Conservation (phyloP, 2,113 vertebrate species). For the Pampusana beccarii region DNA sequence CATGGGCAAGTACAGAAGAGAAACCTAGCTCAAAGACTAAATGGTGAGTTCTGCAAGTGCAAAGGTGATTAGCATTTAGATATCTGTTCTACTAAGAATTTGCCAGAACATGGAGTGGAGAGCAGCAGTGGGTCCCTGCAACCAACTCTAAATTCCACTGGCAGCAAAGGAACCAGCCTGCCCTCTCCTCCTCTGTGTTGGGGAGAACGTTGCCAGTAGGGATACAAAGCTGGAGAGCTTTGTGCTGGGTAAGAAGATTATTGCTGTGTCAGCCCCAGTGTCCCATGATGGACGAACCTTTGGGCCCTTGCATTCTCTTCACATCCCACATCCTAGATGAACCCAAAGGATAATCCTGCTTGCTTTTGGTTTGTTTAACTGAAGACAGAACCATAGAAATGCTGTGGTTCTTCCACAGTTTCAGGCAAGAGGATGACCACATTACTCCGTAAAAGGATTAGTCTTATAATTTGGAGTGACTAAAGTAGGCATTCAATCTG, state of each 20-base stretch:
- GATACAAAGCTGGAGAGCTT: background rate
- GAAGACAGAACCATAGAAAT: background rate
- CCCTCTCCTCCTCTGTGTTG: accelerated
- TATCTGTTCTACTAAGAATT: background rate
- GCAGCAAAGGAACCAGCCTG: background rate
- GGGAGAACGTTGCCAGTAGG: background rate
- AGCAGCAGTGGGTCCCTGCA: background rate
- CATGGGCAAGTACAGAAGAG: background rate
- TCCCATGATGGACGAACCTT: background rate
- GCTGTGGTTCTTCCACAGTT: background rate
- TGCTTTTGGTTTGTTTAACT: slow-evolving; percentile 9
- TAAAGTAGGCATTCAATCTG: background rate
- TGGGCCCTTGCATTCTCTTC: background rate
- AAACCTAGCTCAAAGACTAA: background rate
- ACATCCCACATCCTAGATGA: background rate
- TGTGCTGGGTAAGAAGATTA: background rate
- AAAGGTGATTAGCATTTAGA: background rate
- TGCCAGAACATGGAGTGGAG: background rate
- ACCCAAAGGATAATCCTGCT: background rate
- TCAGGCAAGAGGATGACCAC: background rate
- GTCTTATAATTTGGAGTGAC: background rate
- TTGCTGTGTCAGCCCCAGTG: background rate
- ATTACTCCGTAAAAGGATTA: background rate
- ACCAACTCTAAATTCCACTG: background rate
- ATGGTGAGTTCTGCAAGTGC: background rate